phyloP scores from a whole-genome alignment of 2,888 invertebrate species.

The Xestoiulus laeticollis region DNA sequence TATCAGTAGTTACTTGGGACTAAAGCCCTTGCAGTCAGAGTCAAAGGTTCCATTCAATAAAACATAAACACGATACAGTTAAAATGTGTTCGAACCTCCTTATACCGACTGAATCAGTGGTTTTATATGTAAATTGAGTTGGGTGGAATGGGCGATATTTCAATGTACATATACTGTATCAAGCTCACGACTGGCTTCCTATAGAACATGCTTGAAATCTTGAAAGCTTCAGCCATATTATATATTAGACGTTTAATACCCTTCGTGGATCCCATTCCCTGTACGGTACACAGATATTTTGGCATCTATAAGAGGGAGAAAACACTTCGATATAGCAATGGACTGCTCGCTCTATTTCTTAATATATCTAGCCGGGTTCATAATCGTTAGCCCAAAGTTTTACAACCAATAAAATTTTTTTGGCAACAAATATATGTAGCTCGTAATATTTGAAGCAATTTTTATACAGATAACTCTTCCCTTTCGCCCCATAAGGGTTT shows the following conservation, averaged over 20 bases:
- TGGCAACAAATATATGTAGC: conserved; percentile 35
- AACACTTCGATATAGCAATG: not conserved
- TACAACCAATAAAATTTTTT: conserved; percentile 40
- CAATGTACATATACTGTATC: not conserved
- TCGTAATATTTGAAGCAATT: conserved; percentile 40
- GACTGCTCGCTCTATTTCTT: conserved; percentile 41
- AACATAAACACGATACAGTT: too few relatives aligned
- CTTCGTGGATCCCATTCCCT: not conserved
- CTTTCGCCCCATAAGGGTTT: conserved; percentile 2
- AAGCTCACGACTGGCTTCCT: conserved; percentile 17
- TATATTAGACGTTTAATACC: not conserved
- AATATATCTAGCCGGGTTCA: conserved; percentile 33
- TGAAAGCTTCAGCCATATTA: not conserved
- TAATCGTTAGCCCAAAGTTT: conserved; percentile 43
- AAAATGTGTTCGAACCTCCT: not conserved
- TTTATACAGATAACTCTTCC: conserved; percentile 40
- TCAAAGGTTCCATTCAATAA: too few relatives aligned
- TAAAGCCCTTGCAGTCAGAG: too few relatives aligned
- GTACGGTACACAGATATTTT: not conserved
- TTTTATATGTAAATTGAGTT: not conserved
- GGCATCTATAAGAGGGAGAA: not conserved
- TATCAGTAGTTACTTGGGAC: too few relatives aligned
- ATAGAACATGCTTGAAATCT: not conserved
- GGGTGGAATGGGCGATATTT: not conserved
- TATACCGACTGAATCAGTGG: not conserved